phyloP scores from a whole-genome alignment of 2,113 vertebrate genomes.

The Larimichthys crocea region DNA sequence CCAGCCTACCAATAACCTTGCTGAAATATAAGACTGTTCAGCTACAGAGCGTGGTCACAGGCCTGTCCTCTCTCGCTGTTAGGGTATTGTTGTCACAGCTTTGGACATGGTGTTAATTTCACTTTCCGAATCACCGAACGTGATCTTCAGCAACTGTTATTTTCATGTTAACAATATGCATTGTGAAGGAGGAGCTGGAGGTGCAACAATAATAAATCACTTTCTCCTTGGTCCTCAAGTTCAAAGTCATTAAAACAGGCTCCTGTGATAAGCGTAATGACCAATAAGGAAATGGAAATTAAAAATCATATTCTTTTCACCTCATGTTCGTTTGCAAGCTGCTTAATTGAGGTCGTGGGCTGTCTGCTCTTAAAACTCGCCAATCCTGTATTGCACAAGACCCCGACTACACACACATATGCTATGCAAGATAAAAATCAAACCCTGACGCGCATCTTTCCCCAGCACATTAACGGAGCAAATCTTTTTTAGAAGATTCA shows the following conservation, averaged over 20 bases:
- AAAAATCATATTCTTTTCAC: constrained; percentile 29
- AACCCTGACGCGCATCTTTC: neutral
- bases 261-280: constrained; percentile 41
- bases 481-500: constrained; percentile 4
- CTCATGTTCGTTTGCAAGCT: constrained; percentile 18
- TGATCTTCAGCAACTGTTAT: constrained; percentile 47
- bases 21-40: constrained; percentile 43
- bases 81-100: constrained; percentile 23
- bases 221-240: constrained; percentile 34
- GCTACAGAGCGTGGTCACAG: constrained; percentile 28
- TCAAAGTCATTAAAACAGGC: constrained; percentile 51
- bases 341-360: constrained; percentile 46
- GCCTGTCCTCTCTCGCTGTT: constrained; percentile 32
- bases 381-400: neutral
- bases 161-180: constrained; percentile 41
- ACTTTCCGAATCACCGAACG: constrained; percentile 41
- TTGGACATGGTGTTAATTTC: constrained; percentile 53
- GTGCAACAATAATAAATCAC: constrained; percentile 42
- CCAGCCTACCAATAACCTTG: constrained; percentile 55
- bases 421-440: neutral
- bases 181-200: constrained; percentile 25
- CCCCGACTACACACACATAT: neutral
- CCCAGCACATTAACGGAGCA: neutral
- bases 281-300: constrained; percentile 36
- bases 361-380: constrained; percentile 2